Percentiles rank a stretch among this genome's conserved stretches.
phyloP scores from a whole-genome alignment of 2,113 vertebrate species.

The Donacobius atricapilla region DNA sequence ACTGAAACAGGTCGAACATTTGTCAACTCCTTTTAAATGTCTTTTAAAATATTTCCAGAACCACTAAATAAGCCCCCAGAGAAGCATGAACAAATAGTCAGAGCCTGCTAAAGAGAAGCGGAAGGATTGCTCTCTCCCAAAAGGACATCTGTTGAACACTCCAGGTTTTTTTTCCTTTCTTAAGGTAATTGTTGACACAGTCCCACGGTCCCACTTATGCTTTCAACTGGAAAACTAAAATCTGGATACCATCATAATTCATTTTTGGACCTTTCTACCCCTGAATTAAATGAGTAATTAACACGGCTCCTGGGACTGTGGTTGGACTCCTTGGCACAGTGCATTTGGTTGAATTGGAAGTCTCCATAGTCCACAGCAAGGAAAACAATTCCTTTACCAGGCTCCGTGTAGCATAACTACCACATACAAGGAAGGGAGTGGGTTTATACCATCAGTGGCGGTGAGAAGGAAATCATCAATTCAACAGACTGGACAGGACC shows the following conservation, averaged over 20 bases:
- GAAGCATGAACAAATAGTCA: constrained; percentile 43
- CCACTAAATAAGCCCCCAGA: constrained; percentile 42
- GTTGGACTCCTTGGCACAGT: background rate
- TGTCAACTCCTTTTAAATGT: constrained; percentile 45
- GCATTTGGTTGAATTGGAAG: background rate
- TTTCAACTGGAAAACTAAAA: constrained; percentile 47
- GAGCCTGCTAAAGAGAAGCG: constrained; percentile 25
- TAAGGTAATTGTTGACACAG: constrained; percentile 48
- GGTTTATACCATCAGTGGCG: background rate
- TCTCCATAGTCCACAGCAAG: background rate
- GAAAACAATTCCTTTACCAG: background rate
- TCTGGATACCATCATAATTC: constrained; percentile 37
- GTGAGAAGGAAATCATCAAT: background rate
- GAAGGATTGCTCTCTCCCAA: constrained; percentile 42
- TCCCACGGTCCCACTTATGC: background rate
- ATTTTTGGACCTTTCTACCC: background rate
- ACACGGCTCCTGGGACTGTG: background rate
- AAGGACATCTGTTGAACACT: constrained; percentile 64
- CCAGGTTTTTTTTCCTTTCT: background rate
- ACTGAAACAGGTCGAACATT: constrained; percentile 44
- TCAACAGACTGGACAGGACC: background rate
- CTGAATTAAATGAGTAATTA: constrained; percentile 12
- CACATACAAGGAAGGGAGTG: background rate
- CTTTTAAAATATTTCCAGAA: constrained; percentile 60
- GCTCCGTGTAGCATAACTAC: background rate